Base-by-base conservation (phyloP, 2,888 invertebrate genomes). In the Endomychus coccineus region DNA sequence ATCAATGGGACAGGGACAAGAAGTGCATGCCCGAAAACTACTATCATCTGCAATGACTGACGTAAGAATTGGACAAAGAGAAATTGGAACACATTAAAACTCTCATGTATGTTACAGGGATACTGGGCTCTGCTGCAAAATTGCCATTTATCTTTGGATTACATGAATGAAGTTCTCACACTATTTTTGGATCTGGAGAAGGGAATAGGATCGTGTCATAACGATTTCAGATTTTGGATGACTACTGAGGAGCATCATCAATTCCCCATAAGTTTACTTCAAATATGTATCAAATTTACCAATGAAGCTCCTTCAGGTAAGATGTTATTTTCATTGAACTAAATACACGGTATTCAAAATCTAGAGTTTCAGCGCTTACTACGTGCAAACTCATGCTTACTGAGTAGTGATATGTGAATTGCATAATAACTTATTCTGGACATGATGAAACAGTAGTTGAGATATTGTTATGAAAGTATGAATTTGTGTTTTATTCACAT, bases 1-100 rank as follows among this genome's bases (percentile, higher is more conserved):
- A 50, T 87, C 87, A 1, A 87, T 88, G 87, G 88, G 88, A 0
- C 88, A 88, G 60, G 88, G 87, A 0, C 88, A 88, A 55, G 88
- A 88, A 59, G 68, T 87, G 16, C 86, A 85, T 57, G 87, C 87
- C 0, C 72, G 86, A 42, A 83, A 80, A 56, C 66, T 87, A 25
- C 68, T 87, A 32, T 58, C 68, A 1, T 63, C 67, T 4, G 79
- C 72, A 22, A 63, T 80, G 43, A 65, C 64, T 36, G 75, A 77
- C 64, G 78, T 77, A 55, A 44, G 33, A n/a, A n/a, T n/a, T n/a
- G n/a, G n/a, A n/a, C n/a, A n/a, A n/a, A n/a, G n/a, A n/a, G n/a
- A n/a, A n/a, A n/a, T n/a, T n/a, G n/a, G n/a, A n/a, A n/a, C n/a
- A n/a, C n/a, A n/a, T n/a, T n/a, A n/a, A n/a, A n/a, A n/a, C n/a